These are phyloP conservation scores for Cossypha heuglini DNA, from an alignment of 2,797 vertebrate genomes.

Conservation along the genomic window DNA sequence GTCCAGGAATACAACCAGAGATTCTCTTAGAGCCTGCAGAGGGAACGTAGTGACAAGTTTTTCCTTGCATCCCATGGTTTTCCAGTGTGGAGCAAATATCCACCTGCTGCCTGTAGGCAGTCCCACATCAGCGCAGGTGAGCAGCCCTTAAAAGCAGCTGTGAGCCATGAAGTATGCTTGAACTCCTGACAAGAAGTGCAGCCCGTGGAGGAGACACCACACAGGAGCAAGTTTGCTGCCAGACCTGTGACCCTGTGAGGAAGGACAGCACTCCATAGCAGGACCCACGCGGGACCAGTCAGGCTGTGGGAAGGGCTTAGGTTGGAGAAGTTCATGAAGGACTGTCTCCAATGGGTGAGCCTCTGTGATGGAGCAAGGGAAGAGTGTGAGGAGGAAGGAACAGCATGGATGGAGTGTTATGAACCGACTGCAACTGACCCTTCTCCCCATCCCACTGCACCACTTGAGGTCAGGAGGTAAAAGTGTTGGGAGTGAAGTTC, in stretches of 20 bases:
- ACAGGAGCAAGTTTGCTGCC: not conserved
- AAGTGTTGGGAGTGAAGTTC: not conserved
- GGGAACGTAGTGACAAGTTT: not conserved
- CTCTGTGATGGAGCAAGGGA: not conserved
- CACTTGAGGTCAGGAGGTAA: not conserved
- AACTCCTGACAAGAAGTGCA: not conserved
- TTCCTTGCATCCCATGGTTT: not conserved
- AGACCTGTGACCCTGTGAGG: not conserved
- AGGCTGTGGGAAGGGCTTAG: not conserved
- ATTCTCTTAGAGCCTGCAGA: not conserved
- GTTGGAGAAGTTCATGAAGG: not conserved
- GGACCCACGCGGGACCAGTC: fast-evolving
- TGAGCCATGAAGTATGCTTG: fast-evolving
- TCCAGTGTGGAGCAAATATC: not conserved
- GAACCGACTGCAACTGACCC: fast-evolving
- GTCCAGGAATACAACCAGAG: not conserved
- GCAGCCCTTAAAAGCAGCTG: not conserved
- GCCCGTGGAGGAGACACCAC: not conserved
- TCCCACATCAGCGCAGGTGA: fast-evolving
- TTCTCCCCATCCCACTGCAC: not conserved
- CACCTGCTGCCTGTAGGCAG: not conserved
- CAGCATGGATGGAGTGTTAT: fast-evolving
- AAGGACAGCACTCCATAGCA: not conserved
- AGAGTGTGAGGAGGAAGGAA: not conserved
- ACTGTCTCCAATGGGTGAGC: not conserved